Evolutionary conservation across 2,797 vertebrate genomes (phyloP).

Genomic region (Pyrocephalus nanus): DNA sequence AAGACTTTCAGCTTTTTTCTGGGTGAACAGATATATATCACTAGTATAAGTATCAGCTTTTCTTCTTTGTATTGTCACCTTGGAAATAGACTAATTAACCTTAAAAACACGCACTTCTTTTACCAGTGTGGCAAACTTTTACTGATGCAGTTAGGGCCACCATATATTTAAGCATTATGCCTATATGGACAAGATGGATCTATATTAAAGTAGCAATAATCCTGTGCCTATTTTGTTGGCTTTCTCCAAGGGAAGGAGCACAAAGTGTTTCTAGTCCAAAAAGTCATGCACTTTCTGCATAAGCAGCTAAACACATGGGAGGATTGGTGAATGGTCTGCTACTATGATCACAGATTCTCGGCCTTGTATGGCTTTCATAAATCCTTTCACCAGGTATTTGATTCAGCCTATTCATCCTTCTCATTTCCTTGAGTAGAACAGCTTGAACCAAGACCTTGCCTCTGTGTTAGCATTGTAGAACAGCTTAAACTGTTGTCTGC

Average conservation of each 20-base stretch:
- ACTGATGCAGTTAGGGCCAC: background rate
- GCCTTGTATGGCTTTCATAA: background rate
- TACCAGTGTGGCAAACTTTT: background rate
- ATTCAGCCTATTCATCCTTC: background rate
- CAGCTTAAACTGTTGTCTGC: background rate
- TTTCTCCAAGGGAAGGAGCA: background rate
- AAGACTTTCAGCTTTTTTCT: background rate
- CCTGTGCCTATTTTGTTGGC: background rate
- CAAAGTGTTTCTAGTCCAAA: background rate
- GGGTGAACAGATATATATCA: background rate
- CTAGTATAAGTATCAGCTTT: background rate
- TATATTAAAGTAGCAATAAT: background rate
- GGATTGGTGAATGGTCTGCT: background rate
- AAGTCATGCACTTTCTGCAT: background rate
- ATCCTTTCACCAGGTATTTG: background rate
- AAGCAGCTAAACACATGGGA: background rate
- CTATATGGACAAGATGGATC: background rate
- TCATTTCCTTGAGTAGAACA: background rate
- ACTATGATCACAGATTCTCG: background rate
- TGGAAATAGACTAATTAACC: background rate
- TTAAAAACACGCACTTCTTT: background rate
- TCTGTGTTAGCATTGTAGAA: background rate
- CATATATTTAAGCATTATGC: fast-evolving
- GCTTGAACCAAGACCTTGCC: background rate
- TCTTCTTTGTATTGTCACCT: background rate